A percentile compares a stretch with the other conserved stretches of the same genome.
These are phyloP conservation scores for Serilophus lunatus DNA, from an alignment of 2,113 vertebrate genomes.

Conservation along the genomic window DNA sequence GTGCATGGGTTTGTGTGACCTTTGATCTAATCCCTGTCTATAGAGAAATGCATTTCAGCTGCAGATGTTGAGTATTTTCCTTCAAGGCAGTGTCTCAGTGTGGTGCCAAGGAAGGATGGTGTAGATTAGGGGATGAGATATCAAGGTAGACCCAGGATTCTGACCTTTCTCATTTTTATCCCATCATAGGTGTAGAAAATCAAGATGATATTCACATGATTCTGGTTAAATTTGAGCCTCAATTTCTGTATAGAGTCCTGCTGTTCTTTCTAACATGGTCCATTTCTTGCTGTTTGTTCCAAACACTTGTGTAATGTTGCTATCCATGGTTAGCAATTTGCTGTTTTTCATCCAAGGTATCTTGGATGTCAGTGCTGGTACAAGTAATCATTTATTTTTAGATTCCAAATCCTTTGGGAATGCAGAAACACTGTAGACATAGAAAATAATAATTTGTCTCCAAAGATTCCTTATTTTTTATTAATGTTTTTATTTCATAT, in stretches of 20 bases:
- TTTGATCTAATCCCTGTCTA: rapidly evolving
- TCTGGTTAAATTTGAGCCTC: neutral
- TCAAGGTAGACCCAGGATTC: neutral
- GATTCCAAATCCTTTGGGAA: neutral
- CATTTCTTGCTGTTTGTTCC: neutral
- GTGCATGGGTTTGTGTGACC: neutral
- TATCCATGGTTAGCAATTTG: neutral
- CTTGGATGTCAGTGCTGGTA: neutral
- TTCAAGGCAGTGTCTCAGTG: neutral
- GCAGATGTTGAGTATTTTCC: neutral
- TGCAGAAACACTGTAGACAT: neutral
- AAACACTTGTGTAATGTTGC: neutral
- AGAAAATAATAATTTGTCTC: slow-evolving; percentile 39
- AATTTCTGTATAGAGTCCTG: neutral
- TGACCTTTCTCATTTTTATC: neutral
- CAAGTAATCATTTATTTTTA: slow-evolving; percentile 35
- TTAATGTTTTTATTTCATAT: slow-evolving; percentile 50
- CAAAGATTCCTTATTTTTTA: slow-evolving; percentile 40
- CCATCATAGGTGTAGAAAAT: neutral
- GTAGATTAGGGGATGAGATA: neutral
- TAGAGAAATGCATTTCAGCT: neutral
- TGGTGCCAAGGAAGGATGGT: neutral
- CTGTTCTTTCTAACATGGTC: neutral
- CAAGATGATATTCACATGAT: neutral
- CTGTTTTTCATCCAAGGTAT: slow-evolving; percentile 19